Conservation (phyloP, 2,888 invertebrate species). For the Ectemnius cavifrons region DNA sequence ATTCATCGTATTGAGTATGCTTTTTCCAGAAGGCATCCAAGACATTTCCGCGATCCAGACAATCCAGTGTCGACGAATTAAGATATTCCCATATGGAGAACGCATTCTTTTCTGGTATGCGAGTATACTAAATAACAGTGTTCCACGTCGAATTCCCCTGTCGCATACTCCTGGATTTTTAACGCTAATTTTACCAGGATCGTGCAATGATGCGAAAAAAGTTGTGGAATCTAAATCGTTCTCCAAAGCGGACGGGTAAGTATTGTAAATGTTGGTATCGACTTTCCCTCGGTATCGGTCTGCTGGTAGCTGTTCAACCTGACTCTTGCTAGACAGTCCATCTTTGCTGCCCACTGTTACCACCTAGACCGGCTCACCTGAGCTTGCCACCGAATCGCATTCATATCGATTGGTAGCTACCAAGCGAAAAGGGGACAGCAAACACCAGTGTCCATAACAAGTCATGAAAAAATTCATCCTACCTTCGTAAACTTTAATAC, state of each 20-base stretch:
- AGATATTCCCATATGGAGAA: conserved; percentile 2
- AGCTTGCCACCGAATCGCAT: conserved; percentile 36
- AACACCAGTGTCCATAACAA: not conserved
- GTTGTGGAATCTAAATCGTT: conserved; percentile 39
- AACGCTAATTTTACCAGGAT: conserved; percentile 13
- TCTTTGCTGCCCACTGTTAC: conserved; percentile 53
- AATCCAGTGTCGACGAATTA: not conserved
- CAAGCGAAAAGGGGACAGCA: not conserved
- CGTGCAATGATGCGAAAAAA: conserved; percentile 11
- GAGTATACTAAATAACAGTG: not conserved
- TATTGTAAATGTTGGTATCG: conserved; percentile 39
- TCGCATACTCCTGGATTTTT: conserved; percentile 28
- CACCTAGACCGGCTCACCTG: conserved; percentile 30
- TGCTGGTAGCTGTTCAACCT: conserved; percentile 34
- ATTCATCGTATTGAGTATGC: not conserved
- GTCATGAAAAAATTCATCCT: no score
- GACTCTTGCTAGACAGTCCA: conserved; percentile 36
- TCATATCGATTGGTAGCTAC: conserved; percentile 27
- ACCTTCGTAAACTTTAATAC: no score
- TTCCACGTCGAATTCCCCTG: conserved; percentile 18
- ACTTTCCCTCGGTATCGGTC: conserved; percentile 52
- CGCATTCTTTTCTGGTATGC: not conserved
- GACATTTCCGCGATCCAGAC: not conserved
- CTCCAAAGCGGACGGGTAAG: conserved; percentile 26
- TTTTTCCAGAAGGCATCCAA: not conserved